phyloP scores from a whole-genome alignment of 2,113 vertebrate species.

The Campylomormyrus tamandua region DNA sequence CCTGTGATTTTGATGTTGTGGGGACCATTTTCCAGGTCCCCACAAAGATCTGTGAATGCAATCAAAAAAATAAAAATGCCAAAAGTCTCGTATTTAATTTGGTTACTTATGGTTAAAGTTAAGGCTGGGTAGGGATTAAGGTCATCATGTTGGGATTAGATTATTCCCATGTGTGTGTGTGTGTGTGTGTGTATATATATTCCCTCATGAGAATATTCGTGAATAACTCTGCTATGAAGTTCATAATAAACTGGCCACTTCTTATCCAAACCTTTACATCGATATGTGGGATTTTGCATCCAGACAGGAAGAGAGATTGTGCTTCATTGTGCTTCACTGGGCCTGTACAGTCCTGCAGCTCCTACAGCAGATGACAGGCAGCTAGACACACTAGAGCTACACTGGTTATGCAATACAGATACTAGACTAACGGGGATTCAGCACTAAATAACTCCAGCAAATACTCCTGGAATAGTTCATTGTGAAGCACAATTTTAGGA shows the following conservation, averaged over 20 bases:
- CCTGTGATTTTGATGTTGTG: no score
- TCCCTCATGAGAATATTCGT: background rate
- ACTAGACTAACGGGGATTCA: background rate
- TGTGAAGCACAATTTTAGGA: background rate
- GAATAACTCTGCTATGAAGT: background rate
- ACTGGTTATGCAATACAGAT: background rate
- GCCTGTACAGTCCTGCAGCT: slow-evolving; percentile 12
- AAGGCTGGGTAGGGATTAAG: no score
- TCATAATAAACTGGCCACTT: background rate
- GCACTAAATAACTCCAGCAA: background rate
- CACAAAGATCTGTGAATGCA: no score
- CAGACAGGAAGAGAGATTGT: background rate
- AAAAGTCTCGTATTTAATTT: no score
- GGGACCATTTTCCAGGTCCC: no score
- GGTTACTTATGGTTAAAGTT: no score
- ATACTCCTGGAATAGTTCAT: background rate
- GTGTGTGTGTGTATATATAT: background rate
- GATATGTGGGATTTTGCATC: background rate
- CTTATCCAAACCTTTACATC: background rate
- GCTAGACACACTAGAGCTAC: background rate
- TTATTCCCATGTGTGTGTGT: background rate
- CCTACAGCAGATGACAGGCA: background rate
- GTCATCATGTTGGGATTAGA: no score
- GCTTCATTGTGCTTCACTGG: slow-evolving; percentile 1
- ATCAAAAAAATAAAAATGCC: no score